Conservation (phyloP, 2,113 vertebrate species). For the Rhinoptilus africanus region DNA sequence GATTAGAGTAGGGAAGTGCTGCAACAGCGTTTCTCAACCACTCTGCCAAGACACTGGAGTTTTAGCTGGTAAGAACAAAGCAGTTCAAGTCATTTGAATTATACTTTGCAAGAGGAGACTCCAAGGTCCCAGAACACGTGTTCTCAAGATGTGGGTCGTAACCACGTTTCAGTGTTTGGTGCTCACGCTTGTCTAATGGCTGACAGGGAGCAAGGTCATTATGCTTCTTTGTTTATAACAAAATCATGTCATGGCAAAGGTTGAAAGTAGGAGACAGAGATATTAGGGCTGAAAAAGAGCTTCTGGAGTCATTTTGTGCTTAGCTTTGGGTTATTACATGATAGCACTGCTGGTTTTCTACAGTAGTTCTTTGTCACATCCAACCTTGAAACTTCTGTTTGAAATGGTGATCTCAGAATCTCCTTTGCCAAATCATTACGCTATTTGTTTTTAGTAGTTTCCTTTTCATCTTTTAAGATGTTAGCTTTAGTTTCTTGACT, state of each 20-base stretch:
- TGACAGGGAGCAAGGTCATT: background rate
- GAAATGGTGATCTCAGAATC: conserved; percentile 10
- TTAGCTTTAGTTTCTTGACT: conserved; percentile 33
- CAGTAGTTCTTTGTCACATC: conserved; percentile 18
- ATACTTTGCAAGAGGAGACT: background rate
- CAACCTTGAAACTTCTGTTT: background rate
- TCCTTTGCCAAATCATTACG: conserved; percentile 23
- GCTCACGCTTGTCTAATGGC: background rate
- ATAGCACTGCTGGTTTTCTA: background rate
- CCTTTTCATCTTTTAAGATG: conserved; percentile 43
- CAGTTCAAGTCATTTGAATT: background rate
- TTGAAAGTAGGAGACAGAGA: background rate
- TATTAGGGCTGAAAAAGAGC: background rate
- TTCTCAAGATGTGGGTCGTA: background rate
- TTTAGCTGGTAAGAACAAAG: background rate
- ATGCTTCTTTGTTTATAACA: background rate
- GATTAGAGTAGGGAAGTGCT: background rate
- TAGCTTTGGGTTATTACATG: background rate
- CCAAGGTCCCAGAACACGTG: background rate
- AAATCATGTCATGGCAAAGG: background rate
- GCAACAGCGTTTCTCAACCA: background rate
- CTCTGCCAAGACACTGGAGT: conserved; percentile 13
- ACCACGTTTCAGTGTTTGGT: background rate
- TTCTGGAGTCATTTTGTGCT: background rate
- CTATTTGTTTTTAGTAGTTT: conserved; percentile 39